Evolutionary conservation across 2,888 invertebrate species (phyloP), one percentile per base, ranked within the genome.

Genomic region (Drosophila austrosaltans): DNA sequence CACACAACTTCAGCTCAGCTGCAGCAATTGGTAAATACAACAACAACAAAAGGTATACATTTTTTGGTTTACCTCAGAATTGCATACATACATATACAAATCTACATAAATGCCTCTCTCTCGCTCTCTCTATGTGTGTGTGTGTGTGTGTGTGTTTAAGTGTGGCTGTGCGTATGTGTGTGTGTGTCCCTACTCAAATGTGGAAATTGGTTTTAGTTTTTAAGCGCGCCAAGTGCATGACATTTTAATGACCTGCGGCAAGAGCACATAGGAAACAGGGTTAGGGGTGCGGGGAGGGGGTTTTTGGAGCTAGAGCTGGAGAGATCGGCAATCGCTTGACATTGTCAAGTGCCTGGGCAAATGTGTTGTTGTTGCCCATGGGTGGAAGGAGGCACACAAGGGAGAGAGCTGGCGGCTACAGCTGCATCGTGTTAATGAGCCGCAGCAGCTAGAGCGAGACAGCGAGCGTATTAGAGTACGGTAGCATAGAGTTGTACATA

Each of bases 221-320:
- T 70, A 48, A 66, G 72, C 68, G 81, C 84, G 77, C 74, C 85
- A 87, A 83, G 80, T 83, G 82, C 80, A 82, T 87, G 87, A 87
- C 87, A 87, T 82, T 87, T 87, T 75, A 87, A 84, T 82, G 87
- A 72, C 63, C 62, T 57, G 57, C 6, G 59, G 56, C 32, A 25
- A 53, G 40, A 39, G 3, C n/a, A 48, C 25, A 25, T 39, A 25
- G 25, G 44, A 44, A 36, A 44, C 39, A n/a, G 42, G 48, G 39
- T 20, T 44, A 8, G 44, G 2, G 20, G 42, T 16, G 16, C 16
- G 16, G 32, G n/a, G 25, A 4, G 22, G 32, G 39, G 54, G 44
- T 16, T 16, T 16, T 16, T 16, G 16, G 16, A 16, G 16, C 16
- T 16, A 16, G 30, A 39, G 53, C n/a, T 32, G 28, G 48, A 25